Base-by-base conservation (phyloP, 2,797 vertebrate genomes). In the Vespertilio murinus region DNA sequence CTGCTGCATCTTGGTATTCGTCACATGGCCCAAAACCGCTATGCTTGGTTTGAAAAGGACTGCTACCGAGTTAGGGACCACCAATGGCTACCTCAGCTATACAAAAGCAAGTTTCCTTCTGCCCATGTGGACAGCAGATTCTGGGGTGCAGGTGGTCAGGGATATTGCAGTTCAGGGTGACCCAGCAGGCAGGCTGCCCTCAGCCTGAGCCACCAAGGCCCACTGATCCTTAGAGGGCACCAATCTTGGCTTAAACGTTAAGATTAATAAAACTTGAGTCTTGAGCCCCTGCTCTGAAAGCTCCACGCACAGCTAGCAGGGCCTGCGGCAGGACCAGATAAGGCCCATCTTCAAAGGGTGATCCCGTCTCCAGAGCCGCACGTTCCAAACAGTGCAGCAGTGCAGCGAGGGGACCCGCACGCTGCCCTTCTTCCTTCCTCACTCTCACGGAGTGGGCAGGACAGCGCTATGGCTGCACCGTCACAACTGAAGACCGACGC, bases 391-490 rank as follows among this genome's bases (percentile, higher is more conserved):
- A 13, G 8, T 28, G 61, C 61, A 35, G 42, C 22, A 13, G 5
- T 28, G 61, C 61, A 35, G 42, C 22, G 6, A 28, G 45, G 52
- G 52, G 17, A 74, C 11, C 40, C 16, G 14, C 8, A 0, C 3
- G 5, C 54, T n/a, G 42, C 33, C 87, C 16, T 54, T 16, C n/a
- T 6, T n/a, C 7, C 45, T 6, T 25, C 40, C 25, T 10, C 45
- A 10, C 47, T 25, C 40, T 38, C 42, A 30, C 0, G 10, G 30
- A 30, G n/a, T 16, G 42, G 54, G n/a, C 10, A 33, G 56, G n/a
- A 65, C 23, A 3, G 2, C 0, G 4, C 13, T 3, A 3, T 1
- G 23, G 35, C 64, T 1, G 0, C 0, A 2, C 0, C 2, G 18
- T 47, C 35, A 30, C 8, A 25, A 38, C 12, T n/a, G 2, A n/a